Conservation (phyloP, 2,888 invertebrate species). For the Plemyria rubiginata region DNA sequence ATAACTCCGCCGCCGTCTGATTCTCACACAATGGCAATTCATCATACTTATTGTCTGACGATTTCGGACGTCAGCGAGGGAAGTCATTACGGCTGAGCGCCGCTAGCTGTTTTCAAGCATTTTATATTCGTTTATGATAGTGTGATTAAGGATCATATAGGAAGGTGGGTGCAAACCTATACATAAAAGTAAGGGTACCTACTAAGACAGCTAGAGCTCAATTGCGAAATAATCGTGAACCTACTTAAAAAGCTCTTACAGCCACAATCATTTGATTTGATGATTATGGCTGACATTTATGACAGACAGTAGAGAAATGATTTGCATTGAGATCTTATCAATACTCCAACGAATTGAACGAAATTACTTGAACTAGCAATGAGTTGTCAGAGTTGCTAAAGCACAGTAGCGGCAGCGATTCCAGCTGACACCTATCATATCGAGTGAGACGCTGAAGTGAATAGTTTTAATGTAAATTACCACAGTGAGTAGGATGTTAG, state of each 20-base stretch:
- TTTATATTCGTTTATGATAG: conserved; percentile 58
- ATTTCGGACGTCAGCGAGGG: conserved; percentile 79
- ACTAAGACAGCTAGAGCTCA: background rate
- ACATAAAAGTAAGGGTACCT: no score
- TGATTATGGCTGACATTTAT: no score
- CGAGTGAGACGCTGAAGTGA: conserved; percentile 22
- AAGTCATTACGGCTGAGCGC: conserved; percentile 72
- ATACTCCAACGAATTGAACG: conserved; percentile 58
- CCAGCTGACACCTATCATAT: conserved; percentile 56
- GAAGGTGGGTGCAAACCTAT: no score
- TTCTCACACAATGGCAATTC: conserved; percentile 80
- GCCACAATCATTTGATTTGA: conserved; percentile 57
- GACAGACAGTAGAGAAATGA: conserved; percentile 65
- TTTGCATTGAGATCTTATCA: conserved; percentile 68
- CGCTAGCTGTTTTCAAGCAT: conserved; percentile 67
- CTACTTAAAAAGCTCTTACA: conserved; percentile 53
- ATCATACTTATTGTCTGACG: conserved; percentile 81
- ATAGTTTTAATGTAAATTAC: conserved; percentile 13
- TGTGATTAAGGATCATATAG: conserved; percentile 57
- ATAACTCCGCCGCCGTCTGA: conserved; percentile 64
- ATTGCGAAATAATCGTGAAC: background rate
- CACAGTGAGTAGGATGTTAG: background rate
- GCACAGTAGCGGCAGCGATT: conserved; percentile 60
- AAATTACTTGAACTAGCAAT: conserved; percentile 48
- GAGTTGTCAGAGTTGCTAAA: conserved; percentile 38